phyloP scores from a whole-genome alignment of 2,888 invertebrate genomes.

The Drosophila antonietae region DNA sequence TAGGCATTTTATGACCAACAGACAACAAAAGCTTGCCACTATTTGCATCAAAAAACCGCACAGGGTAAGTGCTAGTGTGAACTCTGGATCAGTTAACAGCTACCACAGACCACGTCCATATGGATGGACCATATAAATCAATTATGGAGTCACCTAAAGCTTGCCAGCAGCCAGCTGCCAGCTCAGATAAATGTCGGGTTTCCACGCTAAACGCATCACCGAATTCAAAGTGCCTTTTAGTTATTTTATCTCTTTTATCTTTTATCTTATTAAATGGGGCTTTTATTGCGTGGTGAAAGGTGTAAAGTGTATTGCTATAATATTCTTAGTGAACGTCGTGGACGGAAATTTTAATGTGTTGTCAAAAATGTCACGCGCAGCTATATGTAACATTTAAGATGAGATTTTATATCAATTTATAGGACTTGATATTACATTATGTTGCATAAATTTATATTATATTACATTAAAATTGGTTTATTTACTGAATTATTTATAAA shows the following conservation, averaged over 20 bases:
- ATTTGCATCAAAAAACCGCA: conserved; percentile 30
- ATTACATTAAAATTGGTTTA: too few species aligned
- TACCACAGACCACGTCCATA: conserved; percentile 37
- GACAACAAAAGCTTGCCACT: conserved; percentile 63
- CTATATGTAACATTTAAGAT: not conserved
- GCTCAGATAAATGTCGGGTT: conserved; percentile 16
- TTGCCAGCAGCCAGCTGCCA: conserved; percentile 44
- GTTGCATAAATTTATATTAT: not conserved
- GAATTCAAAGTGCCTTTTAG: conserved; percentile 22
- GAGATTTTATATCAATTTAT: not conserved
- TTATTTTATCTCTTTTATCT: conserved; percentile 9
- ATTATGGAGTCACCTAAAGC: conserved; percentile 55
- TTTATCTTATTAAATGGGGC: conserved; percentile 9
- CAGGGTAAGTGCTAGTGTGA: conserved; percentile 39
- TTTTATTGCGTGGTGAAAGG: conserved; percentile 15
- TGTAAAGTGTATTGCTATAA: conserved; percentile 6
- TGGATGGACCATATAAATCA: conserved; percentile 61
- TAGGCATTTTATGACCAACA: conserved; percentile 67
- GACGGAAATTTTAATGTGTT: not conserved
- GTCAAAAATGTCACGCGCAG: not conserved
- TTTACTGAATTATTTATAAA: too few species aligned
- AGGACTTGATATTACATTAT: not conserved
- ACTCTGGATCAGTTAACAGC: conserved; percentile 7
- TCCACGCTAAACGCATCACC: conserved; percentile 10
- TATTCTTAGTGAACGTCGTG: not conserved